These are phyloP conservation scores for Chymomyza procnemis DNA, from an alignment of 2,888 invertebrate species.

Conservation along the genomic window DNA sequence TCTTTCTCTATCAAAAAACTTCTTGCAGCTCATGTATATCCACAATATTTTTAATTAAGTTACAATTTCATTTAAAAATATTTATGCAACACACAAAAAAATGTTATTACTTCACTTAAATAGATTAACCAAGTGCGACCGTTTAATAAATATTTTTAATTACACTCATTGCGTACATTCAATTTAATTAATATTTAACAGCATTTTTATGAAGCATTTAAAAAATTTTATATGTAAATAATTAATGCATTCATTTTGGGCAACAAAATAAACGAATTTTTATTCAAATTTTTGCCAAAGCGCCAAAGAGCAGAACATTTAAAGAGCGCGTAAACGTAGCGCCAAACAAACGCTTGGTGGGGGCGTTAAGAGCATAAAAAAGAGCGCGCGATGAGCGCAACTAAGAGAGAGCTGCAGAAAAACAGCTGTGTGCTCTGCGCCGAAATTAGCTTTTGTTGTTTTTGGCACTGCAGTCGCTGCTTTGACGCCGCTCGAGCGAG, in stretches of 20 bases:
- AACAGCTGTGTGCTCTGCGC: not conserved
- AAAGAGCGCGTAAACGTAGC: not conserved
- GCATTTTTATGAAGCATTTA: not conserved
- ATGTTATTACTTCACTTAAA: not conserved
- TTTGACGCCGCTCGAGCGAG: not conserved
- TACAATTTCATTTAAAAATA: no score
- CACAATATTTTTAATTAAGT: no score
- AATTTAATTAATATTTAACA: not conserved
- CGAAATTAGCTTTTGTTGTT: not conserved
- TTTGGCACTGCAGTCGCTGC: not conserved
- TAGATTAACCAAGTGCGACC: not conserved
- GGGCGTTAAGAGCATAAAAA: not conserved
- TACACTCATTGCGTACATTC: not conserved
- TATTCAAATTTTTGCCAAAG: not conserved
- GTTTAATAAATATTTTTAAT: not conserved
- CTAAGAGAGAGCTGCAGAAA: not conserved
- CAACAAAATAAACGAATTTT: conserved; percentile 13
- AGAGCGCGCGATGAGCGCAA: not conserved
- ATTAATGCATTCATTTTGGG: conserved; percentile 1
- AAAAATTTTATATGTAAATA: conserved; percentile 14
- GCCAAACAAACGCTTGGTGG: not conserved
- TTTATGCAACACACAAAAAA: not conserved
- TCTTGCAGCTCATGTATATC: no score
- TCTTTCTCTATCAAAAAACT: no score
- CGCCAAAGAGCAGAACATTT: not conserved